A percentile compares a stretch with the other conserved stretches of the same genome.
Evolutionary conservation across 2,888 invertebrate genomes (phyloP).

Genomic region (Mimas tiliae): DNA sequence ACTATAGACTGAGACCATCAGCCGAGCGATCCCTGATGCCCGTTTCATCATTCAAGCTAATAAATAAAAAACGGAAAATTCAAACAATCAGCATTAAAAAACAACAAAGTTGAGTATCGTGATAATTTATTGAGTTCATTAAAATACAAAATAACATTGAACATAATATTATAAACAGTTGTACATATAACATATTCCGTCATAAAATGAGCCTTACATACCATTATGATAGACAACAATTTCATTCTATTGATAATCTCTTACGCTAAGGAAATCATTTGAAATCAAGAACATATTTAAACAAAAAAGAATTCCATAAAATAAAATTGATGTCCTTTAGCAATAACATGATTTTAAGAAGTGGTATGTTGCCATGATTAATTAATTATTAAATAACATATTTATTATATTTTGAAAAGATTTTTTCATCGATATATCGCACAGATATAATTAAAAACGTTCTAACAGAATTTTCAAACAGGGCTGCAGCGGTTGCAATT

Average conservation of each 20-base stretch:
- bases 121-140: constrained; percentile 53
- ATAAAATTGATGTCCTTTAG: too few relatives aligned
- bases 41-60: too few relatives aligned
- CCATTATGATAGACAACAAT: constrained; percentile 34
- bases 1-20: too few relatives aligned
- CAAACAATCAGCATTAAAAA: constrained; percentile 26
- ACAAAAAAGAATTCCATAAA: too few relatives aligned
- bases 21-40: too few relatives aligned
- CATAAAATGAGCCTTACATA: constrained; percentile 27
- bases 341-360: too few relatives aligned
- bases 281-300: constrained; percentile 29
- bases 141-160: constrained; percentile 52
- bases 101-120: constrained; percentile 29
- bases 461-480: not conserved
- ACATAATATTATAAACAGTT: constrained; percentile 30
- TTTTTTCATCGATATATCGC: too few relatives aligned
- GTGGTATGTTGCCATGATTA: too few relatives aligned
- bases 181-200: constrained; percentile 25
- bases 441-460: too few relatives aligned
- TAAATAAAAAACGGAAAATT: too few relatives aligned
- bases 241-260: constrained; percentile 39
- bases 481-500: not conserved
- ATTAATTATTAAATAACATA: too few relatives aligned
- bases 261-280: constrained; percentile 34
- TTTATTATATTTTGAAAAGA: too few relatives aligned